Evolutionary conservation across 2,797 vertebrate species (phyloP).

Genomic region (Aselliscus stoliczkanus): DNA sequence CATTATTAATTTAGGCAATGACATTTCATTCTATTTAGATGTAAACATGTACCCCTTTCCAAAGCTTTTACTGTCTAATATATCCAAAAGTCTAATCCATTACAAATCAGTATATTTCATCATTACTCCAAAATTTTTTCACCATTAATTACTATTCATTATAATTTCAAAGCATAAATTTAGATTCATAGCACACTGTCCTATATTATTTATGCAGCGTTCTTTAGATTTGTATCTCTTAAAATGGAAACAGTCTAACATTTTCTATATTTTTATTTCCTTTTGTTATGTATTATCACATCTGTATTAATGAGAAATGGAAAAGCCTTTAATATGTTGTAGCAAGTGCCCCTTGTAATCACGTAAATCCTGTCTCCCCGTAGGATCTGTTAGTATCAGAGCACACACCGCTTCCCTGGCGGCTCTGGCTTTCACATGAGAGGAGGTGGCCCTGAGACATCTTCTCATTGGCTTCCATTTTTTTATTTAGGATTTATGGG

Average conservation of each 20-base stretch:
- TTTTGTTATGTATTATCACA: not conserved
- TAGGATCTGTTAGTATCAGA: not conserved
- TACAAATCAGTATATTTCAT: conserved; percentile 70
- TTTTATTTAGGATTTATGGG: not conserved
- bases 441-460: not conserved
- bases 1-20: conserved; percentile 75
- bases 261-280: not conserved
- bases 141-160: conserved; percentile 71
- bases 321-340: not conserved
- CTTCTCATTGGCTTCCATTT: not conserved
- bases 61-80: conserved; percentile 70
- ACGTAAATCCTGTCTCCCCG: not conserved
- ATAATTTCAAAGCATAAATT: conserved; percentile 75
- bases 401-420: not conserved
- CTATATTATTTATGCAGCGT: conserved; percentile 60
- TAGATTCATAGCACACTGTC: conserved; percentile 66
- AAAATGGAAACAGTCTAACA: not conserved
- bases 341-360: not conserved
- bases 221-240: conserved; percentile 60
- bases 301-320: not conserved
- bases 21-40: conserved; percentile 74
- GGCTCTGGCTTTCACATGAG: not conserved
- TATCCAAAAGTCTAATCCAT: conserved; percentile 54
- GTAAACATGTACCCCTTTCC: conserved; percentile 71
- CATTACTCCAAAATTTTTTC: conserved; percentile 66